These are phyloP conservation scores for Hybos culiciformis DNA, from an alignment of 2,888 invertebrate species.

Conservation along the genomic window DNA sequence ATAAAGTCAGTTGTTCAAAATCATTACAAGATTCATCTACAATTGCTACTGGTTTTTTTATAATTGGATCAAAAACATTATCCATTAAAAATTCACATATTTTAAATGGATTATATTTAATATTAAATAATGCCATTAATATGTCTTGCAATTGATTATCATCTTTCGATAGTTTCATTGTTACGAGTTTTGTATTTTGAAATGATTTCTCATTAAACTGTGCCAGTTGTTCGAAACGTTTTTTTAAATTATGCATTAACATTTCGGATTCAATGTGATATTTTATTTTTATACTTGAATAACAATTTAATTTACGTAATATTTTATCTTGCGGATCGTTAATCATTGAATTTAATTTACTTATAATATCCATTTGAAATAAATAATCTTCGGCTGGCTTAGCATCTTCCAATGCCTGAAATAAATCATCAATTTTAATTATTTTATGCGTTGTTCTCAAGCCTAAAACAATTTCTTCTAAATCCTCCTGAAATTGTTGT, in stretches of 20 bases:
- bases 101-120: conserved; percentile 29
- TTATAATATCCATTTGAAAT: conserved; percentile 25
- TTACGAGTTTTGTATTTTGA: conserved; percentile 29
- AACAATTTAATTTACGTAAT: conserved; percentile 27
- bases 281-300: conserved; percentile 29
- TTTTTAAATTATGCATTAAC: conserved; percentile 28
- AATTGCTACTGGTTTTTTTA: conserved; percentile 30
- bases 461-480: conserved; percentile 45
- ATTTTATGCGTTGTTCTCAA: conserved; percentile 33
- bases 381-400: conserved; percentile 28
- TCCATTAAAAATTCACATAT: conserved; percentile 29
- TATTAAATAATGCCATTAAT: conserved; percentile 28
- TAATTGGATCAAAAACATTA: conserved; percentile 31
- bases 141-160: conserved; percentile 27
- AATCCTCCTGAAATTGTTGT: conserved; percentile 39
- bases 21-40: conserved; percentile 19
- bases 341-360: conserved; percentile 26
- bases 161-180: conserved; percentile 27
- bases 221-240: conserved; percentile 30
- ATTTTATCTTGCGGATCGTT: conserved; percentile 23
- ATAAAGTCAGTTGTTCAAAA: conserved; percentile 24
- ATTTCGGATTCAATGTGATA: conserved; percentile 29
- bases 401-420: conserved; percentile 32
- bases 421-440: conserved; percentile 37
- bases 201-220: conserved; percentile 30